Base-by-base conservation (phyloP, 2,888 invertebrate species). In the Tetragonula carbonaria region DNA sequence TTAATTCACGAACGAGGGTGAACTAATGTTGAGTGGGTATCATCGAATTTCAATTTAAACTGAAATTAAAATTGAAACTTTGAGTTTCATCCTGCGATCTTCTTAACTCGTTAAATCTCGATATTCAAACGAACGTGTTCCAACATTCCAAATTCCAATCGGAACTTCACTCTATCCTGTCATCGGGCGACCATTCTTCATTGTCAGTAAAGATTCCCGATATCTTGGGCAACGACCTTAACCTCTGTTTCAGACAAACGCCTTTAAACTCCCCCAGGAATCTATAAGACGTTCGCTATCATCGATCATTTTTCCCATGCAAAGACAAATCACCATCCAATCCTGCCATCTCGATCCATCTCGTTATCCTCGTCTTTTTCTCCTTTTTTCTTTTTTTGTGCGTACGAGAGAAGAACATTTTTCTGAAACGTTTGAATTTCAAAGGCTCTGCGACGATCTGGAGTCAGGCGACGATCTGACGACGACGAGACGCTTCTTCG, bases 351-450 rank as follows among this genome's bases (percentile, higher is more conserved):
- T 63, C 51, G 50, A 65, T 59, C 51, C 76, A 84, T 77, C 81
- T 82, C 78, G 84, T 87, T 87, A 87, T 78, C 84, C 62, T 51
- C 55, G 82, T 63, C 16, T 33, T 23, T 23, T 23, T 28, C 18
- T 51, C 16, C 51, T 51, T 53, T 6, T 5, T 18, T 18, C 28
- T 23, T 8, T 21, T 5, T 62, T 62, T 62, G 23, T 28, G 33
- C 18, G 33, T 62, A 62, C 18, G 33, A 16, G 23, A 28, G 23
- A 62, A 38, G 62, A 74, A 73, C 74, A 82, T 81, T 82, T 86
- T 90, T 79, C 79, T 82, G 74, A 38, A 50, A 70, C 86, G 23
- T 85, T 81, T 78, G 86, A 80, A 86, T 79, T 86, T 75, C 75
- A 82, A 78, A 85, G 78, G 80, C 71, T 28, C 0, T 79, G 33